Evolutionary conservation across 2,113 vertebrate genomes (phyloP), one percentile per base, ranked within the genome.

Genomic region (Cacatua alba): DNA sequence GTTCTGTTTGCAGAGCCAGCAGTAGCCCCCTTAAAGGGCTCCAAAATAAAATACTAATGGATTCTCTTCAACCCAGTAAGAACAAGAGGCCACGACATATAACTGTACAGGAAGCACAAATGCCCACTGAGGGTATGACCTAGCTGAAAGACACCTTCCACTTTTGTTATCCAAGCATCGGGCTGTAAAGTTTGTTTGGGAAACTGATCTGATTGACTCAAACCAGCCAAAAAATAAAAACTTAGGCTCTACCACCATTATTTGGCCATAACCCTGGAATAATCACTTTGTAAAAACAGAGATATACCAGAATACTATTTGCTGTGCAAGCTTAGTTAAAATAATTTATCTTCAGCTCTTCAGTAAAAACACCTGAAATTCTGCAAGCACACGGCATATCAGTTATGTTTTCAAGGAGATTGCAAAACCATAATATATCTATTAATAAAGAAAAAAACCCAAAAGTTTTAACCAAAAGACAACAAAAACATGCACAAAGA

Each of bases 321-420:
- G 0, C 19, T 75, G 78, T 43, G 7, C 26, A 93, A 84, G 6
- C 43, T 60, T 35, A 63, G 10, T 23, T 71, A 44, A 83, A 84
- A 21, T 29, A 65, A 78, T 19, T 57, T 67, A 15, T 53, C 14
- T 53, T n/a, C 12, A 44, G 11, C 25, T 59, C 81, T 57, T 25
- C 18, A 49, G 48, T 11, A 51, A 51, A 82, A 86, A 43, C 11
- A 26, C 3, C 4, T 2, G 3, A 89, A 44, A 74, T 51, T 43
- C 28, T 29, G 31, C 5, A 59, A 83, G 10, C 13, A 70, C 1
- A 0, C 1, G 6, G 18, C n/a, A 0, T 12, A 69, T 15, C 17
- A 60, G 17, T 18, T 57, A 44, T 2, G 17, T 33, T 90, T 90
- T 82, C 26, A 24, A 44, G 5, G 2, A 7, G 14, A 23, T 7